phyloP scores from a whole-genome alignment of 2,888 invertebrate genomes.

The Oscheius sp. region DNA sequence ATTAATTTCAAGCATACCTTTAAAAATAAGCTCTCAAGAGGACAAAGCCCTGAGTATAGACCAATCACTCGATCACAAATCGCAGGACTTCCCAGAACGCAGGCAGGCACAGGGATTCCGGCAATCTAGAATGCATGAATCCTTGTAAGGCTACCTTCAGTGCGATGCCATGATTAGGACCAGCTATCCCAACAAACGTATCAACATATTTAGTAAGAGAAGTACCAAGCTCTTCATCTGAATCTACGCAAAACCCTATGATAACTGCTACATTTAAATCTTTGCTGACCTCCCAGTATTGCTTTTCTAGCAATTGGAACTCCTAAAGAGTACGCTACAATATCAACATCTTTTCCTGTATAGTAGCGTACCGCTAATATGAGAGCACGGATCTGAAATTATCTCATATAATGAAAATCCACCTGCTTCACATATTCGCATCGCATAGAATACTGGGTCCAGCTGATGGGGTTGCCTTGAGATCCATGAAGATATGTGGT shows the following conservation, averaged over 20 bases:
- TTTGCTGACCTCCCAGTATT: constrained; percentile 62
- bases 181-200: constrained; percentile 66
- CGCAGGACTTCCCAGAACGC: constrained; percentile 46
- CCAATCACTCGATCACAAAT: constrained; percentile 45
- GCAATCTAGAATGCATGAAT: too few relatives aligned
- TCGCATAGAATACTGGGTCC: constrained; percentile 67
- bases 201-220: constrained; percentile 60
- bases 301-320: constrained; percentile 66
- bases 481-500: constrained; percentile 68
- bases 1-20: constrained; percentile 24
- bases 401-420: not conserved
- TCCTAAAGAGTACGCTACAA: constrained; percentile 69
- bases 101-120: constrained; percentile 41
- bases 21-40: constrained; percentile 40
- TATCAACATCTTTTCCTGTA: constrained; percentile 65
- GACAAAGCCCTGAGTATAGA: constrained; percentile 44
- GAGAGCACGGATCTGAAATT: constrained; percentile 61
- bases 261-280: not conserved
- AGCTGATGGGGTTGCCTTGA: constrained; percentile 66
- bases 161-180: constrained; percentile 67
- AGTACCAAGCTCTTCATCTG: constrained; percentile 57
- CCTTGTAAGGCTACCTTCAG: too few relatives aligned
- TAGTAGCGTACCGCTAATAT: constrained; percentile 69
- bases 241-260: constrained; percentile 60
- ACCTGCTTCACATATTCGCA: constrained; percentile 68